Base-by-base conservation (phyloP, 2,113 vertebrate genomes). In the Ibidorhyncha struthersii region DNA sequence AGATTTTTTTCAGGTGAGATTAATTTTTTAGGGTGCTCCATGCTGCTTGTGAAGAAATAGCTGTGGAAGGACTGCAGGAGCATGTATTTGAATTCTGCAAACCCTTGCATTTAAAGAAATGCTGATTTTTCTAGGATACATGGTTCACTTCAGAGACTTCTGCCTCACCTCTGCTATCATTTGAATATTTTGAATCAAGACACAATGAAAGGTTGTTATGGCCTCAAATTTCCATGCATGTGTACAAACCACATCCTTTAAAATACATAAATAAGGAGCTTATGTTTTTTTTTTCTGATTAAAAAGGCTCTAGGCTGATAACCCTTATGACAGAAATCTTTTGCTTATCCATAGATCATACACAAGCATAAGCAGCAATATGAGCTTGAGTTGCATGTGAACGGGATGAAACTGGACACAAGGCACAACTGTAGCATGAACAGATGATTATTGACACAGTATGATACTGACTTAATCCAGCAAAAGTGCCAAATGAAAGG, bases 11-110 rank as follows among this genome's bases (percentile, higher is more conserved):
- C 34, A 92, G 76, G 12, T 49, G 32, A 89, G 65, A 89, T 90
- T 92, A 73, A 47, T 71, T 89, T 97, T 96, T 91, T 91, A 45
- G 10, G 3, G 41, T 78, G 95, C 86, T 96, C 15, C 85, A 22
- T 30, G 17, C 12, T 93, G 50, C 62, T 82, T 93, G 86, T 56
- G 50, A 86, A 85, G 86, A 87, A 66, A 29, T 4, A 87, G 19
- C 49, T 38, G 10, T 40, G 34, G 47, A 82, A 76, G 69, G 52
- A 74, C 36, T 52, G 11, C 45, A 79, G 52, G 30, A 85, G 4
- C 30, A 53, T 4, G 2, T 78, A 34, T 41, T 36, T 36, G 49
- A 66, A 65, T 90, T 82, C 43, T 88, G 29, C 27, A 79, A 85
- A 52, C 6, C 10, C 34, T 43, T 89, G 23, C 16, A 66, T 56